Evolutionary conservation across 2,888 invertebrate genomes (phyloP).

Genomic region (Brenthis daphne): DNA sequence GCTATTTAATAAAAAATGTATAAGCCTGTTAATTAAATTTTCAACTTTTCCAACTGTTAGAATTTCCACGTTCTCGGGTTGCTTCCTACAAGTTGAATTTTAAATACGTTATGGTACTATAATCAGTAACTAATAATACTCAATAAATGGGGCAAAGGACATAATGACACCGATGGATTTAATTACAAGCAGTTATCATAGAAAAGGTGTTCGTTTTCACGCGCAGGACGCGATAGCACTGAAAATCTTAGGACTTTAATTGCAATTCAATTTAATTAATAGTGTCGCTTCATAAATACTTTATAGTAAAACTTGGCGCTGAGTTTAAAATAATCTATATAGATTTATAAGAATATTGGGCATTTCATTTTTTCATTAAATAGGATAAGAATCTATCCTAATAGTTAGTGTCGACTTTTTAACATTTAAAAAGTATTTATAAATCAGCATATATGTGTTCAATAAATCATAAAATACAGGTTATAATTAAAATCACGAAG

Average conservation of each 20-base stretch:
- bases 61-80: slow-evolving; percentile 58
- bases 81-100: slow-evolving; percentile 60
- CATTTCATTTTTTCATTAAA: background rate
- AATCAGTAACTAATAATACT: slow-evolving; percentile 69
- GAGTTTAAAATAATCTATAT: background rate
- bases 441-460: slow-evolving; percentile 68
- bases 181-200: slow-evolving; percentile 68
- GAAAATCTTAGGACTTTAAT: slow-evolving; percentile 54
- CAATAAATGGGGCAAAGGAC: slow-evolving; percentile 77
- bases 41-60: slow-evolving; percentile 50
- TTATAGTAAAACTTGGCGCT: slow-evolving; percentile 15
- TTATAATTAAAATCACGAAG: slow-evolving; percentile 77
- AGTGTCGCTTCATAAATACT: slow-evolving; percentile 28
- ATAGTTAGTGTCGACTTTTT: slow-evolving; percentile 8
- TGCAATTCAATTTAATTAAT: slow-evolving; percentile 49
- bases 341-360: background rate
- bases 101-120: slow-evolving; percentile 62
- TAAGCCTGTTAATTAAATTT: slow-evolving; percentile 62
- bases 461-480: slow-evolving; percentile 70
- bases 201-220: slow-evolving; percentile 76
- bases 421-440: slow-evolving; percentile 47
- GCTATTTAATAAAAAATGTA: slow-evolving; percentile 77
- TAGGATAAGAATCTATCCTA: background rate
- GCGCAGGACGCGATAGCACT: slow-evolving; percentile 60
- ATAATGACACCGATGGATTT: slow-evolving; percentile 71